phyloP scores from a whole-genome alignment of 2,113 vertebrate genomes.

The Euleptes europaea region DNA sequence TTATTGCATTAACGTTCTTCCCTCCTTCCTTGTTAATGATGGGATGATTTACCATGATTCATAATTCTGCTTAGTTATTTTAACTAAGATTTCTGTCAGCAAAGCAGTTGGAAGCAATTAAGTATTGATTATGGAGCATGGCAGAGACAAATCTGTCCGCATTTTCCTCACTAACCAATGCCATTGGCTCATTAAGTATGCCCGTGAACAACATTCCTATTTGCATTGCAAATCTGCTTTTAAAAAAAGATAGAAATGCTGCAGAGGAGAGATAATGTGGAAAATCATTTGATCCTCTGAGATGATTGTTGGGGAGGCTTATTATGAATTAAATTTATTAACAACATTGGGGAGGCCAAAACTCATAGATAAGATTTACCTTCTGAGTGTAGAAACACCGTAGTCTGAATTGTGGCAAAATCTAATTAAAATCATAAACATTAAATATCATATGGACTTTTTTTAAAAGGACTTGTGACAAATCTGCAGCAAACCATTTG shows the following conservation, averaged over 20 bases:
- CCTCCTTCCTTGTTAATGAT: not conserved
- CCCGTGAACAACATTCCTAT: conserved; percentile 13
- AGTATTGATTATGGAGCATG: not conserved
- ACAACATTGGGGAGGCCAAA: conserved; percentile 8
- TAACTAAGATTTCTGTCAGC: not conserved
- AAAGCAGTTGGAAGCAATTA: not conserved
- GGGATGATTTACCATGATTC: not conserved
- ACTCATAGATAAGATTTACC: not conserved
- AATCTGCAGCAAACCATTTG: not conserved
- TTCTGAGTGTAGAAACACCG: not conserved
- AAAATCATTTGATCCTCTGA: conserved; percentile 34
- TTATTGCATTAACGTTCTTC: not conserved
- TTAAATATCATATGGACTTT: not conserved
- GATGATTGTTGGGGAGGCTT: conserved; percentile 29
- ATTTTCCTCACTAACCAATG: conserved; percentile 16
- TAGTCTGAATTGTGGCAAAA: not conserved
- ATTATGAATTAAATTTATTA: conserved; percentile 39
- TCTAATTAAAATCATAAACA: not conserved
- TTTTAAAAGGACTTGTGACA: not conserved
- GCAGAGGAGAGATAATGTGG: conserved; percentile 2
- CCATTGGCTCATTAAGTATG: conserved; percentile 8
- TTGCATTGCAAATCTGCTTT: not conserved
- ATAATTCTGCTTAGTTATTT: not conserved
- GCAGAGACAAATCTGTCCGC: not conserved
- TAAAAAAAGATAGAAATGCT: conserved; percentile 2